Evolutionary conservation across 2,113 vertebrate genomes (phyloP).

Genomic region (Ornithorhynchus anatinus): DNA sequence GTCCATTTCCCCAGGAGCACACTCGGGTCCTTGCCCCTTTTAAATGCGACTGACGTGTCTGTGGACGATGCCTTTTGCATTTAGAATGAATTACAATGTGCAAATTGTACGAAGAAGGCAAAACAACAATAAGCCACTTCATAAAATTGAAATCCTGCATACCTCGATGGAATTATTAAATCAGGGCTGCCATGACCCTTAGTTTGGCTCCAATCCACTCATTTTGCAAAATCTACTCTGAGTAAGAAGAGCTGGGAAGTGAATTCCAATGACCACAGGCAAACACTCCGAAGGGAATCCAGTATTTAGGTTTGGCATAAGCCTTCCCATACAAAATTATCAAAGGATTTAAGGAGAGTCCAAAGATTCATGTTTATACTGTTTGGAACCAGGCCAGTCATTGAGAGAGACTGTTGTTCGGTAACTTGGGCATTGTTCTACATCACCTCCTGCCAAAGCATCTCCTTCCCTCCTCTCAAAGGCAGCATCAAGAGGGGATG

Average conservation of each 20-base stretch:
- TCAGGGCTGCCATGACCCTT: not conserved
- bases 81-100: no score
- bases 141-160: no score
- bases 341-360: not conserved
- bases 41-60: no score
- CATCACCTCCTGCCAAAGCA: not conserved
- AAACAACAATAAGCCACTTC: not conserved
- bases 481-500: not conserved
- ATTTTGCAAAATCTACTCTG: not conserved
- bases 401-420: accelerated
- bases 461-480: not conserved
- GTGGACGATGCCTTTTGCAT: not conserved
- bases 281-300: not conserved
- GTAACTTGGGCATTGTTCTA: not conserved
- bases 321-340: not conserved
- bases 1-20: not conserved
- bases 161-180: not conserved
- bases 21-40: not conserved
- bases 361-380: not conserved
- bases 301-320: not conserved
- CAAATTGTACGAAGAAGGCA: not conserved
- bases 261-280: not conserved
- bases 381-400: not conserved
- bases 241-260: not conserved
- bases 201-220: not conserved